phyloP scores from a whole-genome alignment of 2,888 invertebrate genomes.

The Polyommatus iphigenia region DNA sequence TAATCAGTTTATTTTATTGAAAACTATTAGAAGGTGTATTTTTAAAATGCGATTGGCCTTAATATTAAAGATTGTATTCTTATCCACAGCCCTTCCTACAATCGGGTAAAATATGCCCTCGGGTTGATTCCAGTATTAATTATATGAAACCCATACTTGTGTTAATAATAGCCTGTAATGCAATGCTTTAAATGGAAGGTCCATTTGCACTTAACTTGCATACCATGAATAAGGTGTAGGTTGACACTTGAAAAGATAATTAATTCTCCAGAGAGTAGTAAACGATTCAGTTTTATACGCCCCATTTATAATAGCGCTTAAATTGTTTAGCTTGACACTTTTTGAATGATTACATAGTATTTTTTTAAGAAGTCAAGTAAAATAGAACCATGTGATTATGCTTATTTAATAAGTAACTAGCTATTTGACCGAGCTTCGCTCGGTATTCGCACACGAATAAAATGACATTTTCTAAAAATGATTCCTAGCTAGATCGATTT shows the following conservation, averaged over 20 bases:
- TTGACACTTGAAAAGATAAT: slow-evolving; percentile 49
- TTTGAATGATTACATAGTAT: background rate
- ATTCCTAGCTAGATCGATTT: too few relatives aligned
- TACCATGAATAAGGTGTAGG: slow-evolving; percentile 52
- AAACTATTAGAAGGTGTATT: too few relatives aligned
- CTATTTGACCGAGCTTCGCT: too few relatives aligned
- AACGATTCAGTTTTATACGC: slow-evolving; percentile 39
- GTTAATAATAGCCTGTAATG: slow-evolving; percentile 14
- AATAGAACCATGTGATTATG: too few relatives aligned
- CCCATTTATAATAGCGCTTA: slow-evolving; percentile 35
- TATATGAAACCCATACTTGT: background rate
- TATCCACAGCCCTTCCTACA: background rate
- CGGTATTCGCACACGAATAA: too few relatives aligned
- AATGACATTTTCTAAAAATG: too few relatives aligned
- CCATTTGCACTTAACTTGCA: too few relatives aligned
- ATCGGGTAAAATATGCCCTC: background rate
- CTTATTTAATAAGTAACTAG: too few relatives aligned
- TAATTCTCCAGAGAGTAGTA: slow-evolving; percentile 44
- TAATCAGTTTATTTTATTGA: too few relatives aligned
- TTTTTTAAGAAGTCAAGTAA: too few relatives aligned
- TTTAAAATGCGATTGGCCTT: too few relatives aligned
- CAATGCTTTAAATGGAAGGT: slow-evolving; percentile 65
- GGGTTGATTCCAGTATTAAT: background rate
- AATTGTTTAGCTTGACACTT: background rate
- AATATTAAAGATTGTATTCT: too few relatives aligned